Evolutionary conservation across 1,140 invertebrate genomes (phyloP), one percentile per base, ranked within the genome.

Genomic region (Babylonia areolata): DNA sequence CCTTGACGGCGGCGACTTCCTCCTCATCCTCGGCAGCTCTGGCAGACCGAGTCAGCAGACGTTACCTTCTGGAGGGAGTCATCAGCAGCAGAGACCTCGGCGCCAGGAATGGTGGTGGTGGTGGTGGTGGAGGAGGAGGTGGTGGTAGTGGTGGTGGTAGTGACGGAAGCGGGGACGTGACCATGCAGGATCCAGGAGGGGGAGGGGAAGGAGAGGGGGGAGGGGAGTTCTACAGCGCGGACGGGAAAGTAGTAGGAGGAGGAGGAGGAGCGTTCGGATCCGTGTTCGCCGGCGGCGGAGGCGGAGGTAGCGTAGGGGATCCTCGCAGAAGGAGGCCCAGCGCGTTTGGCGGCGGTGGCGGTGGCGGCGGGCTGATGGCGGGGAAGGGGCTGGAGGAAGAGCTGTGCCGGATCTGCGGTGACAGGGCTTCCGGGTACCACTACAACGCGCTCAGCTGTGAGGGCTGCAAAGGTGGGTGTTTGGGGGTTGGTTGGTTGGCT

Each of bases 391-490:
- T 64, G 58, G 58, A 64, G 58, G 58, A 64, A 23, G 58, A 64
- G 20, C 58, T 64, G 58, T 64, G 58, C 28, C 58, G 58, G 58
- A 64, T 3, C 58, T 64, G 58, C 58, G 58, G 58, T 12, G 58
- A 64, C 58, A 12, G 58, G 58, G 58, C 58, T 23, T 64, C 58
- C 20, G 58, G 58, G 20, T 64, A 64, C 28, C 58, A 64, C 58
- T 64, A 64, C 58, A 64, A 64, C 58, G 58, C 58, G 15, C 58
- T 64, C 58, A 64, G 58, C 58, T 64, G 58, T 23, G 58, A 64
- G 58, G 58, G 58, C 20, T 64, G 58, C 23, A 64, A 64, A 11
- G 58, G 58, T 64, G 9, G 23, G 58, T 46, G 46, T 51, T 17
- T 51, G 46, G 9, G 9, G 0, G 46, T 51, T 17, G 9, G 46